These are phyloP conservation scores for Pseudocheirus occidentalis DNA, from an alignment of 2,797 vertebrate species.

Conservation along the genomic window DNA sequence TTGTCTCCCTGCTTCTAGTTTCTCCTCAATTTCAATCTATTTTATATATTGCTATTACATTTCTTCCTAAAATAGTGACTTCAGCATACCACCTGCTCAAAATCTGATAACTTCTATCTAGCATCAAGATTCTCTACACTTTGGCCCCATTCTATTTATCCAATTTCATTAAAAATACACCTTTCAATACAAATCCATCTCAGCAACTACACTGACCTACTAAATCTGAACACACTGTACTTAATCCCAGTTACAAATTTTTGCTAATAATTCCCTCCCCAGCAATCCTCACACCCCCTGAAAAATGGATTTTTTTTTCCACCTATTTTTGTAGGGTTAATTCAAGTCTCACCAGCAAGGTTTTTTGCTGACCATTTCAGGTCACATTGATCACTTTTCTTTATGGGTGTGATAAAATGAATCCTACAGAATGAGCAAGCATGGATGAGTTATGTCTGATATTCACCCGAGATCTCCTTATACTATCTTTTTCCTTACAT, in stretches of 20 bases:
- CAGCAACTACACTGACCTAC: background rate
- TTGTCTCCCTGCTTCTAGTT: background rate
- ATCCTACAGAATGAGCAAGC: background rate
- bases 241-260: background rate
- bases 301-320: background rate
- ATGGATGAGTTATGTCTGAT: background rate
- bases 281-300: background rate
- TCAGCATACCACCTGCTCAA: background rate
- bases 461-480: background rate
- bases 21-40: background rate
- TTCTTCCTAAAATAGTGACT: background rate
- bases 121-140: background rate
- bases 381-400: background rate
- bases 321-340: background rate
- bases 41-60: background rate
- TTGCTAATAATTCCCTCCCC: background rate
- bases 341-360: background rate
- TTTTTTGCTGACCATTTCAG: background rate
- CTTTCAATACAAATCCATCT: background rate
- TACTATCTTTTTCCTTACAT: background rate
- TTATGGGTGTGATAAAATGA: background rate
- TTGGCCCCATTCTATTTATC: background rate
- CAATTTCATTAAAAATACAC: background rate
- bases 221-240: background rate
- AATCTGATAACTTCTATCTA: background rate